Conservation (phyloP, 2,797 vertebrate genomes). For the Echiichthys vipera region DNA sequence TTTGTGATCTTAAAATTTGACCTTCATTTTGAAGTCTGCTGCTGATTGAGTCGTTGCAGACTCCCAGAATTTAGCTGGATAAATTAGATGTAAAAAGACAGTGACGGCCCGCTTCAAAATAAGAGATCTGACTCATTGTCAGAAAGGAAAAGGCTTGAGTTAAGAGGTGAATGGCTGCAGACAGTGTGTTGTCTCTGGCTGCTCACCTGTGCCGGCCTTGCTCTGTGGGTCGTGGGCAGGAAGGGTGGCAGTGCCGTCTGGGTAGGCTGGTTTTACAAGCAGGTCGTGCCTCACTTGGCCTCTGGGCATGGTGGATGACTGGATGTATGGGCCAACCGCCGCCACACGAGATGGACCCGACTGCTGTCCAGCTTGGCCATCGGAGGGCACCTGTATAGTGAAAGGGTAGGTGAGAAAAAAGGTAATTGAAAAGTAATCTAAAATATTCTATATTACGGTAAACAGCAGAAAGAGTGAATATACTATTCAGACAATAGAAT, state of each 20-base stretch:
- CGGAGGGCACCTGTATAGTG: conserved; percentile 85
- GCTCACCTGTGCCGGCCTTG: conserved; percentile 74
- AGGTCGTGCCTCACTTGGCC: conserved; percentile 90
- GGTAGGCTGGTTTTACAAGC: conserved; percentile 91
- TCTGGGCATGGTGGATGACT: conserved; percentile 96
- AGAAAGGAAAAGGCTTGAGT: neutral
- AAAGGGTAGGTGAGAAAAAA: neutral
- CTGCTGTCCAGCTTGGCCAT: conserved; percentile 87
- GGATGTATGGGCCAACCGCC: conserved; percentile 97
- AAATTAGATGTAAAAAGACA: conserved; percentile 3
- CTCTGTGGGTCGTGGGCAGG: conserved; percentile 85
- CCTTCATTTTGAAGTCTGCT: neutral
- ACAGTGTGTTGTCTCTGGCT: neutral
- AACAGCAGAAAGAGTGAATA: neutral
- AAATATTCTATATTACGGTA: neutral
- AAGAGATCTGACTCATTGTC: neutral
- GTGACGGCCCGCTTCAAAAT: neutral
- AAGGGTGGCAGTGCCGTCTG: conserved; percentile 85
- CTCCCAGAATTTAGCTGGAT: neutral
- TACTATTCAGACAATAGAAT: neutral
- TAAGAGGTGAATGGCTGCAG: conserved; percentile 2
- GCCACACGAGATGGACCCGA: conserved; percentile 91
- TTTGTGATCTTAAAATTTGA: neutral
- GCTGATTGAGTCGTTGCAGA: neutral
- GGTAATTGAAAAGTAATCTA: neutral